These are phyloP conservation scores for Brachionus plicatilis DNA, from an alignment of 1,140 invertebrate species.

Conservation along the genomic window DNA sequence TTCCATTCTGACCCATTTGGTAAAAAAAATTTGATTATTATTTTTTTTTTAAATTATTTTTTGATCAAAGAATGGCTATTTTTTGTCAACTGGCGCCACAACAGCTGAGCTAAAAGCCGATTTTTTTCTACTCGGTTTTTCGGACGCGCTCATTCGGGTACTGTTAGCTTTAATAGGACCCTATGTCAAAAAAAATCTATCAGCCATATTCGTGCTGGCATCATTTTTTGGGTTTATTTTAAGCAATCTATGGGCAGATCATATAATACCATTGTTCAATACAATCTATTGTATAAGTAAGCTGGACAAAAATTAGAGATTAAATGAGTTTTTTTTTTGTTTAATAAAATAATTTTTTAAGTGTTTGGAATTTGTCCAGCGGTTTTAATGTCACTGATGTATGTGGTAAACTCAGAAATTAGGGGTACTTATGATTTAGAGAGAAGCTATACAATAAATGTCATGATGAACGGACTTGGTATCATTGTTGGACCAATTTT, in stretches of 20 bases:
- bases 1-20: constrained; percentile 10
- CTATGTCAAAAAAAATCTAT: neutral
- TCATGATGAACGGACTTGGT: constrained; percentile 25
- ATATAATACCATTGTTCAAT: constrained; percentile 10
- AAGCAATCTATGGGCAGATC: constrained; percentile 16
- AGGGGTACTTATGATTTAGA: neutral
- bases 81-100: neutral
- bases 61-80: constrained; percentile 31
- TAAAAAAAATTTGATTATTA: neutral
- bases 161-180: constrained; percentile 4
- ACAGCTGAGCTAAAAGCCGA: neutral
- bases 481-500: constrained; percentile 2
- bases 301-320: neutral
- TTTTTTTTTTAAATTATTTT: neutral
- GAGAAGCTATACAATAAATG: constrained; percentile 9
- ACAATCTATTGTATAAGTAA: constrained; percentile 25
- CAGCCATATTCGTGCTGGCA: neutral
- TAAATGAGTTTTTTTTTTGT: neutral
- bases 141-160: neutral
- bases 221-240: constrained; percentile 29
- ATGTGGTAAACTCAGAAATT: constrained; percentile 31
- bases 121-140: constrained; percentile 2
- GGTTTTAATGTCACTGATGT: constrained; percentile 38
- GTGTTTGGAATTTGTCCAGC: constrained; percentile 32
- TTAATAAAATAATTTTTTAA: neutral